Evolutionary conservation across 92 coral and sea anemone species (phyloP), one percentile per base, ranked within the genome.

Genomic region (Scolanthus callimorphus): DNA sequence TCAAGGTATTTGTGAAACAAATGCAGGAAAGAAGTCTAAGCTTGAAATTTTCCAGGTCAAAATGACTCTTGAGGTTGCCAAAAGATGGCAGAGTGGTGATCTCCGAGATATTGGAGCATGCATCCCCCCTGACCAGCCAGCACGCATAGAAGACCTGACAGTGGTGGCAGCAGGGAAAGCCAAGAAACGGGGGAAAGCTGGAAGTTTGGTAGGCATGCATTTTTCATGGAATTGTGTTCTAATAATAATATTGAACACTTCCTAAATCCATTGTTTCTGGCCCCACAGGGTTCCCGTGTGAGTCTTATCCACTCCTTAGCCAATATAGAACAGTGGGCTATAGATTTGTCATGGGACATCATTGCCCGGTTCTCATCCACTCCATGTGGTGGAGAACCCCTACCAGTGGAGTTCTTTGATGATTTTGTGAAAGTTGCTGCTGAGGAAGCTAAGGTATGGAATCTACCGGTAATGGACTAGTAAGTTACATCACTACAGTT

Each of bases 271-370:
- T 53, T 53, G 29, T 53, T 2, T 9, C 20, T n/a, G n/a, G n/a
- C 26, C 13, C 20, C 20, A 4, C 1, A 59, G 65, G 68, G 68
- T 27, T 62, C 68, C n/a, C 20, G 68, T 43, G 50, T 62, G 23
- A 62, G 68, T 20, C 50, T 62, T 17, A 44, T 62, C 17, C 68
- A 62, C 43, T 62, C 68, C 0, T 62, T 62, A 28, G 68, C 68
- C 2, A 62, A 62, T 26, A 62, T 62, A 2, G 68, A 62, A 47
- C 68, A 62, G 26, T 62, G 68, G 68, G 68, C 68, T 29, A 62
- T 62, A 0, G 68, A 62, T 46, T 43, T 62, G 26, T 62, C 68
- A 2, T 62, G 68, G 68, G 68, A 62, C 56, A 62, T 62, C 50
- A 62, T 62, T 44, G 68, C 68, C 29, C 24, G 68, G 68, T 62